Evolutionary conservation across 2,113 vertebrate species (phyloP), one percentile per base, ranked within the genome.

Genomic region (Neodontobutis hainanensis): DNA sequence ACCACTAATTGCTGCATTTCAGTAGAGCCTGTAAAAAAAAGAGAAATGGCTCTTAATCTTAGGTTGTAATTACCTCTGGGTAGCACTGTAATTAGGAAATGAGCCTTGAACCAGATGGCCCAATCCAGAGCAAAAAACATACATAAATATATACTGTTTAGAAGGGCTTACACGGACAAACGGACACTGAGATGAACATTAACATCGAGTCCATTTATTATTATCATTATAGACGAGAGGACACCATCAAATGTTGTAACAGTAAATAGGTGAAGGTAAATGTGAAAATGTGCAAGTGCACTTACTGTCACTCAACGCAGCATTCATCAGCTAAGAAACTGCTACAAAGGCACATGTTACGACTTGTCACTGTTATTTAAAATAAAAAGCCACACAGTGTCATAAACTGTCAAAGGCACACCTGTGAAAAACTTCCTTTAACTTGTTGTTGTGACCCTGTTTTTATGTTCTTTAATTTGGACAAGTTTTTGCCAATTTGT

Each of bases 1-100:
- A 69, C 91, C 89, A 66, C 88, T 90, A 92, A 92, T 89, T 90
- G 91, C 86, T 78, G 84, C 73, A 71, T 90, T 92, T 90, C 69
- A 87, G 85, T 79, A 81, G 52, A 73, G 83, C 59, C 70, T 38
- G 70, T 88, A 77, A 87, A 91, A 89, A 58, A 27, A 68, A 85
- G 80, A 87, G 77, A 88, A 89, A 85, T n/a, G 32, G 60, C 85
- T 85, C 89, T 82, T 91, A 90, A 93, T 92, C 81, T 86, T 70
- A 89, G 83, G 88, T 87, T 92, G 85, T 92, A 93, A 94, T 93
- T 93, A 92, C 87, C 85, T 87, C 79, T 78, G 84, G 85, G 76
- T 88, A 83, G 84, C 78, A 77, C 84, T 92, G 88, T 91, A 87
- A 92, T 91, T 90, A 90, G 86, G 81, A 90, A 91, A 91, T 90